These are phyloP conservation scores for Rosalia funebris DNA, from an alignment of 2,888 invertebrate species.

Conservation along the genomic window DNA sequence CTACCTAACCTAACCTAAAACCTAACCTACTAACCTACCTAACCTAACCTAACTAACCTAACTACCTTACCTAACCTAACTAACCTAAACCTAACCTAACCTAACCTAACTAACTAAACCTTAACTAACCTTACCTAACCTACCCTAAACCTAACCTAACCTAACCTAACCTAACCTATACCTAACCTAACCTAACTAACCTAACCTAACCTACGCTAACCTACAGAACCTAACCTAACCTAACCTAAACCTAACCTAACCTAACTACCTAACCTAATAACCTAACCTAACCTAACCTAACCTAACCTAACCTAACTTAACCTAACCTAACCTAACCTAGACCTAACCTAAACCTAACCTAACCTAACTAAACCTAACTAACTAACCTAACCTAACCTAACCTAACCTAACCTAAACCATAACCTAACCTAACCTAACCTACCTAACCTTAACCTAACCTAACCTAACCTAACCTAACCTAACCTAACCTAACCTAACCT, in stretches of 20 bases:
- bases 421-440: conserved; percentile 28
- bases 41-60: background rate
- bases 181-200: conserved; percentile 37
- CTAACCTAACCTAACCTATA: conserved; percentile 37
- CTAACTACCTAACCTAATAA: conserved; percentile 29
- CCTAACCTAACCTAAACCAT: background rate
- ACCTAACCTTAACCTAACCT: conserved; percentile 28
- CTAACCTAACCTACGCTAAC: conserved; percentile 36
- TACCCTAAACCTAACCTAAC: conserved; percentile 37
- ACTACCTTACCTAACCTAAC: conserved; percentile 21
- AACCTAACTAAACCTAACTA: background rate
- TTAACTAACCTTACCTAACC: conserved; percentile 30
- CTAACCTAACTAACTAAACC: conserved; percentile 22
- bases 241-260: conserved; percentile 24
- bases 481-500: conserved; percentile 30
- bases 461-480: conserved; percentile 32
- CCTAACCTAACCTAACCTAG: conserved; percentile 36
- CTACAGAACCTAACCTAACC: conserved; percentile 29
- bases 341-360: background rate
- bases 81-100: conserved; percentile 23
- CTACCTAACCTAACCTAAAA: background rate
- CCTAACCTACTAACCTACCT: background rate
- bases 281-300: conserved; percentile 32
- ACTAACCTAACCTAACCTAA: background rate
- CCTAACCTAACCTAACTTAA: conserved; percentile 27